A percentile compares a stretch with the other conserved stretches of the same genome.
Evolutionary conservation across 2,113 vertebrate species (phyloP).

Genomic region (Macquaria australasica): DNA sequence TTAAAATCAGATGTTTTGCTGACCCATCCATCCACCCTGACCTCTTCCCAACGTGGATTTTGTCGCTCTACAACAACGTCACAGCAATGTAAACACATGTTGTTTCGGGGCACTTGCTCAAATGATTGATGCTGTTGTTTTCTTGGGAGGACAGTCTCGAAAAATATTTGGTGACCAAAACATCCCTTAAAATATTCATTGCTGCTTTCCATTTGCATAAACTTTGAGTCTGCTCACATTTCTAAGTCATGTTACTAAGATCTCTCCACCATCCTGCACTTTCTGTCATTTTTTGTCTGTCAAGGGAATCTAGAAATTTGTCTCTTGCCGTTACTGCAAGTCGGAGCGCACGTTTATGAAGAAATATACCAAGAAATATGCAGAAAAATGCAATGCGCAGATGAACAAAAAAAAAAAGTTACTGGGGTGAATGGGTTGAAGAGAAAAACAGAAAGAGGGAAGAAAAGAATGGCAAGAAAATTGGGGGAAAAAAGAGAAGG

Average conservation of each 20-base stretch:
- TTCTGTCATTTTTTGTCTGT: not conserved
- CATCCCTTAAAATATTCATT: not conserved
- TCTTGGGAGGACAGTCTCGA: not conserved
- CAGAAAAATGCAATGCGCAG: not conserved
- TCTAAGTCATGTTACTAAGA: not conserved
- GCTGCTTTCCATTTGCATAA: not conserved
- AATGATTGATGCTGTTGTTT: not conserved
- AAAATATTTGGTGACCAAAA: not conserved
- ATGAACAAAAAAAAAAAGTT: not conserved
- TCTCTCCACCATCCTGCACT: not conserved
- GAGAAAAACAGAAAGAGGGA: not conserved
- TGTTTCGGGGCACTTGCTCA: no score
- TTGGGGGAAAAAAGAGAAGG: no score
- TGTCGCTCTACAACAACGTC: not conserved
- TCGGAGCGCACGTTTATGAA: not conserved
- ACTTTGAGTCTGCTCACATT: not conserved
- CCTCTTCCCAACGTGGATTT: not conserved
- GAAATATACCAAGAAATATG: not conserved
- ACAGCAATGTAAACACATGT: not conserved
- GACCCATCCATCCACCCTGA: not conserved
- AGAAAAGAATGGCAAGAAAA: not conserved
- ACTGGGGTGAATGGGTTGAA: not conserved
- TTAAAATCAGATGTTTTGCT: not conserved
- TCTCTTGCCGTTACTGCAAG: not conserved
- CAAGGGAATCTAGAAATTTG: not conserved